Evolutionary conservation across 2,888 invertebrate species (phyloP).

Genomic region (Netelia melanura): DNA sequence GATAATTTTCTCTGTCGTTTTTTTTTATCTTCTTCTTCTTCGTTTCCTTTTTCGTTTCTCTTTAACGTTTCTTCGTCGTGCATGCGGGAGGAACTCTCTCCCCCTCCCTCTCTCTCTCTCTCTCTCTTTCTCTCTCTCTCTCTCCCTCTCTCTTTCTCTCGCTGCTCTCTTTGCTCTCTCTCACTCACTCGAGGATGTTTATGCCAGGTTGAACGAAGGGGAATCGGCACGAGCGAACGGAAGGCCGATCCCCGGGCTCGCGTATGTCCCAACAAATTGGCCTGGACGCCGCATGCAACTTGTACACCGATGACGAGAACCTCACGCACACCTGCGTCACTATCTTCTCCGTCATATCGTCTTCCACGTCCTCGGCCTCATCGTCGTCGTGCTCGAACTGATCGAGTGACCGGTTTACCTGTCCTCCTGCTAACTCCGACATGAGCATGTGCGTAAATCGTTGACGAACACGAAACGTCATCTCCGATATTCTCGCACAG

Average conservation of each 20-base stretch:
- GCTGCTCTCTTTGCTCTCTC: too few relatives aligned
- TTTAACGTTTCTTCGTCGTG: too few relatives aligned
- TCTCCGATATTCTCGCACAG: background rate
- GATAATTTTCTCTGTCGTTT: constrained; percentile 31
- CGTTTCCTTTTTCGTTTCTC: too few relatives aligned
- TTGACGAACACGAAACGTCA: constrained; percentile 56
- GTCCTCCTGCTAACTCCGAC: constrained; percentile 15
- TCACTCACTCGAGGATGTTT: background rate
- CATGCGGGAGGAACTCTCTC: too few relatives aligned
- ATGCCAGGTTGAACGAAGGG: constrained; percentile 41
- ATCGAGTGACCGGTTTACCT: constrained; percentile 67
- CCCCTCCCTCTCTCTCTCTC: background rate
- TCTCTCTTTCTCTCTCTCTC: background rate
- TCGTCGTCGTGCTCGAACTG: constrained; percentile 50
- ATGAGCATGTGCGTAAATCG: constrained; percentile 61
- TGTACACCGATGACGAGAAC: background rate
- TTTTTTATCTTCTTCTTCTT: background rate
- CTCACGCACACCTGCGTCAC: constrained; percentile 46
- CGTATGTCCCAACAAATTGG: constrained; percentile 67
- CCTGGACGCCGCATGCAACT: constrained; percentile 56
- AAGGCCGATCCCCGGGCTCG: constrained; percentile 27
- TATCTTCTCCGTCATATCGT: constrained; percentile 60
- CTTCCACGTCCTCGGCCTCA: constrained; percentile 12
- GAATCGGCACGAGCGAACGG: constrained; percentile 64
- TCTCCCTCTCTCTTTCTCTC: constrained; percentile 9